A percentile compares a stretch with the other conserved stretches of the same genome.
phyloP scores from a whole-genome alignment of 2,113 vertebrate genomes.

The Oenanthe melanoleuca region DNA sequence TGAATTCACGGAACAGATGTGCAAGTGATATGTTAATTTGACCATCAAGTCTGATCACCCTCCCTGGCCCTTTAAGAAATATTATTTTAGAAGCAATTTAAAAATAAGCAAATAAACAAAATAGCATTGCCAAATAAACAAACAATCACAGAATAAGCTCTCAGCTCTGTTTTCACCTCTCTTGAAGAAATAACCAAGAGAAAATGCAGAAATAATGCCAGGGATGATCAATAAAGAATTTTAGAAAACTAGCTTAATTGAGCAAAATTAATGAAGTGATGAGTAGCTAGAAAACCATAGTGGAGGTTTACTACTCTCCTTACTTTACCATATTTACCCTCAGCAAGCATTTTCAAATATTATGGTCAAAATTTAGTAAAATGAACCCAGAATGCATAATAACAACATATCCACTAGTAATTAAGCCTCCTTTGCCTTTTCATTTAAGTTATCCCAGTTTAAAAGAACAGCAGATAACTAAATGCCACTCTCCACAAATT shows the following conservation, averaged over 20 bases:
- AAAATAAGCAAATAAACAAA: neutral
- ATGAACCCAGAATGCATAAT: neutral
- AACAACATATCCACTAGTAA: neutral
- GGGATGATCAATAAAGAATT: neutral
- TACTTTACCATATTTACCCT: neutral
- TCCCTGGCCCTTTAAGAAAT: neutral
- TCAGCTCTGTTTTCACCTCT: neutral
- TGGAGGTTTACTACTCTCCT: neutral
- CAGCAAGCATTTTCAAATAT: neutral
- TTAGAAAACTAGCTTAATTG: neutral
- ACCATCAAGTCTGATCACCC: neutral
- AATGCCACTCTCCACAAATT: neutral
- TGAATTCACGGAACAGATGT: neutral
- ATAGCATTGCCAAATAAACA: neutral
- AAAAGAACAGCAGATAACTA: neutral
- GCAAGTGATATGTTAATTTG: neutral
- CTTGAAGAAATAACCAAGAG: neutral
- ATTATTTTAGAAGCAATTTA: neutral
- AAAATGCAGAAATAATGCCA: neutral
- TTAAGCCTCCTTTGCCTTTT: neutral
- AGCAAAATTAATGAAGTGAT: neutral
- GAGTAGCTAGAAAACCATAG: neutral
- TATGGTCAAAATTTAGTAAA: neutral
- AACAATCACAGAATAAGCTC: neutral
- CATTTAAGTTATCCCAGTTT: neutral